Percentiles rank a stretch among this genome's conserved stretches.
These are phyloP conservation scores for Delia radicum DNA, from an alignment of 1,140 invertebrate species.

Conservation along the genomic window DNA sequence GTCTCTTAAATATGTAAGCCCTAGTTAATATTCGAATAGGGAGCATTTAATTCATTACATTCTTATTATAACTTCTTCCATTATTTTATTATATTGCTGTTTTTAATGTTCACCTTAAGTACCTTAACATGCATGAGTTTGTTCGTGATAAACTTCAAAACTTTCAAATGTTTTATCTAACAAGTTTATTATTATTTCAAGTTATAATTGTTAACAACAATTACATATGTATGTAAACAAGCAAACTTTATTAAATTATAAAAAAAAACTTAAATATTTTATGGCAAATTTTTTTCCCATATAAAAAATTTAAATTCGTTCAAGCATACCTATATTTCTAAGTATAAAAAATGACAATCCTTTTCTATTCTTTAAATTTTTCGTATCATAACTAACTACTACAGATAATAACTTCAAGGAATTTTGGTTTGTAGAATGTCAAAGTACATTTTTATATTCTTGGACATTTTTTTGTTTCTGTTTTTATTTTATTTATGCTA, in stretches of 20 bases:
- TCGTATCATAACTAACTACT: not conserved
- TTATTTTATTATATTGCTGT: too few species aligned
- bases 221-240: not conserved
- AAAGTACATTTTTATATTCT: not conserved
- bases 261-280: not conserved
- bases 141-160: not conserved
- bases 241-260: not conserved
- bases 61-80: too few species aligned
- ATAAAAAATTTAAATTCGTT: too few species aligned
- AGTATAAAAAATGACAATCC: too few species aligned
- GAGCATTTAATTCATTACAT: not conserved
- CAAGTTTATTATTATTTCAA: not conserved
- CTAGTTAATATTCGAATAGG: not conserved
- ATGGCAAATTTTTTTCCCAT: too few species aligned
- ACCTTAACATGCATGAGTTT: not conserved
- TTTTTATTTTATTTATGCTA: too few species aligned
- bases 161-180: not conserved
- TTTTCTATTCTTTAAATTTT: too few species aligned
- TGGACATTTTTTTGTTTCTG: not conserved
- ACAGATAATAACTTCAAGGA: not conserved
- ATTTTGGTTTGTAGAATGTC: not conserved
- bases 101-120: not conserved
- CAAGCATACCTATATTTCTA: too few species aligned
- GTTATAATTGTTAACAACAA: slow-evolving; percentile 1
- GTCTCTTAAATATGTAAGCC: too few species aligned